phyloP scores from a whole-genome alignment of 1,140 invertebrate species.

The Leptopilina clavipes region DNA sequence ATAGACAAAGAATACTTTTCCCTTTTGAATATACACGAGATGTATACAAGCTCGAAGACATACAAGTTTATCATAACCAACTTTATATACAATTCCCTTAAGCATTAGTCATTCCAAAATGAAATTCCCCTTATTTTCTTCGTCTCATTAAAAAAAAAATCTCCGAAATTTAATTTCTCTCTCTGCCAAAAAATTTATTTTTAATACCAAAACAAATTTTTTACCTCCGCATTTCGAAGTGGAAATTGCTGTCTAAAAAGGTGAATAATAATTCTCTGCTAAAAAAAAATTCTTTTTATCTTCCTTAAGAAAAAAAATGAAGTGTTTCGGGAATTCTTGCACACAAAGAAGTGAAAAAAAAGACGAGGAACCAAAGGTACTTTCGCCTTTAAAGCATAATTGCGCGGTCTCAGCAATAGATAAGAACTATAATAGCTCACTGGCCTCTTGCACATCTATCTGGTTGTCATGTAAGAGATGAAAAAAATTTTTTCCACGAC shows the following conservation, averaged over 20 bases:
- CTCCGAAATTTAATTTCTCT: too few species aligned
- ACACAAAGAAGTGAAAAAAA: background rate
- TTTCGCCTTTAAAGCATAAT: conserved; percentile 45
- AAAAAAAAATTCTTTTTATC: too few species aligned
- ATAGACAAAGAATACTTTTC: conserved; percentile 22
- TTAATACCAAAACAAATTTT: too few species aligned
- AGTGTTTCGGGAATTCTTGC: too few species aligned
- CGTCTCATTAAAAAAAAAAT: too few species aligned
- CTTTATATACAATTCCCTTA: background rate
- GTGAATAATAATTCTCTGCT: too few species aligned
- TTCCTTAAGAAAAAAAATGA: too few species aligned
- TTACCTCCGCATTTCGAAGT: too few species aligned
- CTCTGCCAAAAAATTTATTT: too few species aligned
- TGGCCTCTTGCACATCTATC: background rate
- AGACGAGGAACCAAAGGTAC: conserved; percentile 26
- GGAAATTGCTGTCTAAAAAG: too few species aligned
- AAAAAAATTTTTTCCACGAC: background rate
- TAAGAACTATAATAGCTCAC: conserved; percentile 35
- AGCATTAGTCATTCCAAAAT: background rate
- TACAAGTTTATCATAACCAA: background rate
- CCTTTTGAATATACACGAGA: conserved; percentile 7
- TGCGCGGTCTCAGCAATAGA: conserved; percentile 45
- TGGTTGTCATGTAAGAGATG: background rate
- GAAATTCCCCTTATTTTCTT: background rate
- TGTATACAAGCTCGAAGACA: conserved; percentile 12